Percentiles rank a stretch among this genome's conserved stretches.
Evolutionary conservation across 2,888 invertebrate species (phyloP).

Genomic region (Plusia festucae): DNA sequence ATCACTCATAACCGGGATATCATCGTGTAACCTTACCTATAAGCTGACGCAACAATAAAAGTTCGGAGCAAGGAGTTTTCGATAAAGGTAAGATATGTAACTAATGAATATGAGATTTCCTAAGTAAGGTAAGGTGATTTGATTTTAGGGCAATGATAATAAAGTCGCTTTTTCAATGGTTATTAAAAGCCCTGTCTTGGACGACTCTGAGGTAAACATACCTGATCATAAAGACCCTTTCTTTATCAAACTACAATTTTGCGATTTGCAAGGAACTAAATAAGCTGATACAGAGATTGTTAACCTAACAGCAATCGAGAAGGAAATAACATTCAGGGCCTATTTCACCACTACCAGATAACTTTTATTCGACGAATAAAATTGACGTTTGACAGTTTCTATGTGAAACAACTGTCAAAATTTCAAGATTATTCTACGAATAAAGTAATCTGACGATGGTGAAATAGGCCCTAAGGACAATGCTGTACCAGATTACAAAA

Average conservation of each 20-base stretch:
- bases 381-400: too few species aligned
- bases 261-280: too few species aligned
- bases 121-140: not conserved
- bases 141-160: not conserved
- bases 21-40: constrained; percentile 23
- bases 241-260: not conserved
- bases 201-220: not conserved
- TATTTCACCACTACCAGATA: too few species aligned
- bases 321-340: not conserved
- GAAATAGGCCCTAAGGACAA: too few species aligned
- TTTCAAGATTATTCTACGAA: too few species aligned
- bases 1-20: constrained; percentile 22
- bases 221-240: too few species aligned
- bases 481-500: not conserved
- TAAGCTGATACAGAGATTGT: too few species aligned
- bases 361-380: too few species aligned
- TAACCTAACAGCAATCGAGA: too few species aligned
- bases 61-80: not conserved
- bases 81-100: not conserved
- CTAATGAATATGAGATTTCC: not conserved
- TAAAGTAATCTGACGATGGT: too few species aligned
- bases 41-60: constrained; percentile 17
- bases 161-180: not conserved
- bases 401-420: too few species aligned
- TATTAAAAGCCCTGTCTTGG: not conserved